Evolutionary conservation across 2,113 vertebrate species (phyloP).

Genomic region (Dunckerocampus dactyliophorus): DNA sequence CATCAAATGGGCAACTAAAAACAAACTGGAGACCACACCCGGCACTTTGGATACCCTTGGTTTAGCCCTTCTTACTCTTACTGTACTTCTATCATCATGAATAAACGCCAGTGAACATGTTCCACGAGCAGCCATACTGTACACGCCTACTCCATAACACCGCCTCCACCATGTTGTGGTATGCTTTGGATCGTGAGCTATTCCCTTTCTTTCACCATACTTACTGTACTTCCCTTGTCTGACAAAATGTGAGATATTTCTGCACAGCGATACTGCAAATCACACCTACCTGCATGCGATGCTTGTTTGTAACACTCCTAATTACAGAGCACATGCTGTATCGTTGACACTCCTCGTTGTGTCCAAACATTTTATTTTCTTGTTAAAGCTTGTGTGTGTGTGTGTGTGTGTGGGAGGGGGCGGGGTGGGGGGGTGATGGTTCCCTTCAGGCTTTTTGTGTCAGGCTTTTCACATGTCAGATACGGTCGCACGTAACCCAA

Average conservation of each 20-base stretch:
- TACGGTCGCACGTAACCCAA: conserved; percentile 42
- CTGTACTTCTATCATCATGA: too few species aligned
- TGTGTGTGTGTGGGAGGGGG: not conserved
- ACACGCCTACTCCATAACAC: not conserved
- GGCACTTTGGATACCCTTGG: too few species aligned
- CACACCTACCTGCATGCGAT: not conserved
- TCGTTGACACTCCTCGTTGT: not conserved
- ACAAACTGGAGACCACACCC: too few species aligned
- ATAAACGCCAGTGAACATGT: not conserved
- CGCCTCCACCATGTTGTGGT: not conserved
- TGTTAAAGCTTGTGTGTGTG: not conserved
- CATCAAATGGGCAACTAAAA: too few species aligned
- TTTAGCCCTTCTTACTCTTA: too few species aligned
- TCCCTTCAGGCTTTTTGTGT: conserved; percentile 21
- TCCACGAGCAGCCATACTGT: not conserved
- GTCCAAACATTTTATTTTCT: not conserved
- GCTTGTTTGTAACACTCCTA: not conserved
- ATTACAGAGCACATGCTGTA: not conserved
- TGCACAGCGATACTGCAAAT: not conserved
- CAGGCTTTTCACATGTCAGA: conserved; percentile 40
- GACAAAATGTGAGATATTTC: not conserved
- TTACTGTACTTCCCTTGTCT: too few species aligned
- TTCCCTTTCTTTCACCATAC: too few species aligned
- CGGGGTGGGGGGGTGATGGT: not conserved
- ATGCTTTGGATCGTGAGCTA: not conserved